Conservation (phyloP, 30 jellyfish, hydroid and myxozoan species). For the Aurelia sp. region DNA sequence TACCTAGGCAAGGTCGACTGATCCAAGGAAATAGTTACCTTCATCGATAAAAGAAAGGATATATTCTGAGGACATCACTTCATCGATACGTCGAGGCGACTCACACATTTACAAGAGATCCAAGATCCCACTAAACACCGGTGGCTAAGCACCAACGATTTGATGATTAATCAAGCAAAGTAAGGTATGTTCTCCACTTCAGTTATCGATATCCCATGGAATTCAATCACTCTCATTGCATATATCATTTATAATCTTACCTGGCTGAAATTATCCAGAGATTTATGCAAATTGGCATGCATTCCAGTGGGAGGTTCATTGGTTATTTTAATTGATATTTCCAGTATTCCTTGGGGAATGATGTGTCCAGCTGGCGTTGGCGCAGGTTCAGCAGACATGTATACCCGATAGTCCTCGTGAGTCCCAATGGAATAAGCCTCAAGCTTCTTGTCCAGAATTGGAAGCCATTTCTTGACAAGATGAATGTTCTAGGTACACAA, state of each 20-base stretch:
- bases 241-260: slow-evolving; percentile 14
- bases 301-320: slow-evolving; percentile 99
- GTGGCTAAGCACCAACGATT: too few species aligned
- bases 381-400: slow-evolving; percentile 99
- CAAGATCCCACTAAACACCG: too few species aligned
- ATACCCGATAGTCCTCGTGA: slow-evolving; percentile 84
- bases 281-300: slow-evolving; percentile 98
- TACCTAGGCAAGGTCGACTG: too few species aligned
- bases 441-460: slow-evolving; percentile 93
- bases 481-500: slow-evolving; percentile 83
- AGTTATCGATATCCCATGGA: too few species aligned
- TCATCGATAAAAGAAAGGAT: too few species aligned
- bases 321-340: slow-evolving; percentile 94
- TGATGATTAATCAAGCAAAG: too few species aligned
- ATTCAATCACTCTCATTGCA: too few species aligned
- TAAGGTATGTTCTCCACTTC: too few species aligned
- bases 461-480: slow-evolving; percentile 97
- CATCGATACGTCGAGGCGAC: too few species aligned
- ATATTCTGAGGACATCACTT: too few species aligned
- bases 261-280: slow-evolving; percentile 98
- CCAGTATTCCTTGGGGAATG: slow-evolving; percentile 98
- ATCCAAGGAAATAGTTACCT: too few species aligned
- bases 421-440: slow-evolving; percentile 93
- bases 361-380: slow-evolving; percentile 98
- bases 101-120: too few species aligned